Base-by-base conservation (phyloP, 1,140 invertebrate genomes). In the Leptoteleia sp. region DNA sequence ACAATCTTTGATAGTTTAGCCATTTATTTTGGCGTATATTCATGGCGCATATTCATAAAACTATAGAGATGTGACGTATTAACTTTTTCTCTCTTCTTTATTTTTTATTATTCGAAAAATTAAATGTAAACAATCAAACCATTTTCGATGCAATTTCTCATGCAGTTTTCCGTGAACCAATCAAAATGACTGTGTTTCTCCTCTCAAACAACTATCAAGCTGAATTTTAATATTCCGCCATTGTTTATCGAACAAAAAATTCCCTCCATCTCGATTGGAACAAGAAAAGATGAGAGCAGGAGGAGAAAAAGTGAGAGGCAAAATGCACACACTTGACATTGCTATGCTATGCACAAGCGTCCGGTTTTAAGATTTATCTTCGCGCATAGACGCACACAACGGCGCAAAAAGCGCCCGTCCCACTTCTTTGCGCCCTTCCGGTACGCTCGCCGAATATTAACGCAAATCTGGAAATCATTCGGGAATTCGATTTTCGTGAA, bases 281-380 rank as follows among this genome's bases (percentile, higher is more conserved):
- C 33, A 6, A 11, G 33, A 11, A 12, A 13, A 47, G 13, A 29
- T 31, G 13, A 6, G 5, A 5, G 12, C 4, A 11, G 15, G 17
- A 70, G 35, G 48, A 64, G 50, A 37, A 31, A 7, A 19, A 65
- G 15, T 11, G 42, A 43, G 55, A 55, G 5, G 17, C 9, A 43
- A 57, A 48, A 42, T 40, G 19, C 48, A 16, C 48, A 61, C 52
- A 52, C 45, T 67, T 75, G 54, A 67, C 61, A 75, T 75, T 75
- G 54, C 71, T 75, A 75, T 75, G 71, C 71, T 33, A 54, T 45
- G 71, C 71, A 75, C 71, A 75, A 15, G 45, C 45, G 42, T 67
- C 61, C 54, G 54, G 54, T 11, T 50, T 29, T 6, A 50, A 59
- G 70, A 75, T 75, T 75, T 75, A 67, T 75, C 61, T 61, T 50